Conservation (phyloP, 1,140 invertebrate genomes). For the Pantala flavescens region DNA sequence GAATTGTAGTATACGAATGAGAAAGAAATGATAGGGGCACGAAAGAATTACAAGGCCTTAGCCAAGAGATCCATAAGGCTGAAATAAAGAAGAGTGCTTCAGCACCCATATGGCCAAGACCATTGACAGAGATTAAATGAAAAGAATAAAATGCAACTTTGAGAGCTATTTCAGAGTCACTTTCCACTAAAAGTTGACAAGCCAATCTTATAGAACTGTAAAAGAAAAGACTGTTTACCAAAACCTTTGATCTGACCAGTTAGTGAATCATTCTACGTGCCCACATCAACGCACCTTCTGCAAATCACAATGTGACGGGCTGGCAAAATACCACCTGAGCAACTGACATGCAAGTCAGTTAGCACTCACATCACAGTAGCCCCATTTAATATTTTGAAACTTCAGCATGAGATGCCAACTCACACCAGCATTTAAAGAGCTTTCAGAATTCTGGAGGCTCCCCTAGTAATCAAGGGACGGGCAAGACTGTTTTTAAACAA, state of each 20-base stretch:
- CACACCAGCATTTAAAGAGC: constrained; percentile 5
- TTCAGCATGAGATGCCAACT: background rate
- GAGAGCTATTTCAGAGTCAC: background rate
- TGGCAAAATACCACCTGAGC: background rate
- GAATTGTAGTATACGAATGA: too few relatives aligned
- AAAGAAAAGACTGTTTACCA: background rate
- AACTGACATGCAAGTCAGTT: background rate
- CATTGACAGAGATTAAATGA: background rate
- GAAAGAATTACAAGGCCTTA: background rate
- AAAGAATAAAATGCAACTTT: background rate
- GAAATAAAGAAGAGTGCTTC: background rate
- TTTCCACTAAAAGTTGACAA: background rate
- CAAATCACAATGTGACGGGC: background rate
- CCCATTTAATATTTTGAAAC: background rate
- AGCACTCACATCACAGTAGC: constrained; percentile 4
- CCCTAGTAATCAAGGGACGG: background rate
- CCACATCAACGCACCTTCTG: background rate
- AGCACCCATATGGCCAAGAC: background rate
- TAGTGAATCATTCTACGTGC: background rate
- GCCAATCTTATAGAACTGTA: background rate
- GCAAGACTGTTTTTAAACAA: background rate
- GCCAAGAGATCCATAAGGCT: background rate
- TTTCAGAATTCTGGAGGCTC: constrained; percentile 5
- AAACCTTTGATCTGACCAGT: background rate
- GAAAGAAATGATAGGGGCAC: background rate